phyloP scores from a whole-genome alignment of 2,797 vertebrate genomes.

The Cirrhinus mrigala region DNA sequence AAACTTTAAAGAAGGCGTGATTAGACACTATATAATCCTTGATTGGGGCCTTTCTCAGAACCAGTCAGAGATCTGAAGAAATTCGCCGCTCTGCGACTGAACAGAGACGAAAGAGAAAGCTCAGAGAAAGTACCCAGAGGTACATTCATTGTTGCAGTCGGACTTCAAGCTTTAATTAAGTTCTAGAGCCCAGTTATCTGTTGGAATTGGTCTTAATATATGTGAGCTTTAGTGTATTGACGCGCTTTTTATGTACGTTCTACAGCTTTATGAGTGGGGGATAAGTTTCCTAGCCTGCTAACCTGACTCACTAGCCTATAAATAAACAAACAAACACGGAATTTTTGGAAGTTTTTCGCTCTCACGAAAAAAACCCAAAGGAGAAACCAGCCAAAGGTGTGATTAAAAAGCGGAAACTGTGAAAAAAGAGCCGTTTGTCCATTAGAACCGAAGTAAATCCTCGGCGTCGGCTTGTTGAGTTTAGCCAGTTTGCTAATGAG shows the following conservation, averaged over 20 bases:
- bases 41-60: conserved; percentile 80
- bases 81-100: conserved; percentile 80
- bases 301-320: conserved; percentile 14
- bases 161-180: conserved; percentile 19
- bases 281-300: conserved; percentile 43
- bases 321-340: conserved; percentile 46
- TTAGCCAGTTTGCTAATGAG: conserved; percentile 52
- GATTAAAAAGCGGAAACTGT: background rate
- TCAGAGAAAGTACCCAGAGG: conserved; percentile 56
- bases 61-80: conserved; percentile 80
- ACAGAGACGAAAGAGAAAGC: conserved; percentile 66
- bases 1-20: conserved; percentile 74
- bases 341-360: background rate
- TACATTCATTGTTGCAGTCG: conserved; percentile 53
- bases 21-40: conserved; percentile 76
- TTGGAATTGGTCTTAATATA: background rate
- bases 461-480: conserved; percentile 61
- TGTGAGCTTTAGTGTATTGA: background rate
- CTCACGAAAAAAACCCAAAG: background rate
- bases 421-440: background rate
- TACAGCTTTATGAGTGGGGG: conserved; percentile 13
- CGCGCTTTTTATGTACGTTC: conserved; percentile 16
- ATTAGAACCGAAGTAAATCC: background rate
- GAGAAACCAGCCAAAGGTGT: background rate
- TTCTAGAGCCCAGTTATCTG: background rate